Conservation (phyloP, 2,113 vertebrate species). For the Cathartes aura region DNA sequence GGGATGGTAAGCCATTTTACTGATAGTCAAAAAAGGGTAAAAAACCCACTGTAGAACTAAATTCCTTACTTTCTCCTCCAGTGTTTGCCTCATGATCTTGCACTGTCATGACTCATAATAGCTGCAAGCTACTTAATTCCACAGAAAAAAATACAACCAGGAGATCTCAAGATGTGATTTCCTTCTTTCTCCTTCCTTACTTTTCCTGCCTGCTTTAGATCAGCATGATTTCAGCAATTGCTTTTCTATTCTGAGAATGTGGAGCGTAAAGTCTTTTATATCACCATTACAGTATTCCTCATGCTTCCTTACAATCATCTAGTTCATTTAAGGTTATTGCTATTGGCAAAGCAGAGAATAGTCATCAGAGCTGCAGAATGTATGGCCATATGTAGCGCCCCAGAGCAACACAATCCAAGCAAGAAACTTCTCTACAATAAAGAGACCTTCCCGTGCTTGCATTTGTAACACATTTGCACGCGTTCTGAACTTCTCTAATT, state of each 20-base stretch:
- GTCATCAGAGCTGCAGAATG: background rate
- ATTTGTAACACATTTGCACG: background rate
- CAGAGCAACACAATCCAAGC: background rate
- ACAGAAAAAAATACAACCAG: background rate
- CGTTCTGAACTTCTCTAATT: background rate
- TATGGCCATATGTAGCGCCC: background rate
- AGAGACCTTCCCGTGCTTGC: background rate
- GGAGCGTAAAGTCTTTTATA: background rate
- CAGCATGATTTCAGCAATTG: background rate
- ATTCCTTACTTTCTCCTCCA: background rate
- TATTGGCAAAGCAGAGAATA: background rate
- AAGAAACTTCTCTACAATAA: background rate
- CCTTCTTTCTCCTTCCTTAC: background rate
- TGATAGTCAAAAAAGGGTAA: background rate
- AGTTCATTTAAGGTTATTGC: constrained; percentile 5
- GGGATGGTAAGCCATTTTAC: background rate
- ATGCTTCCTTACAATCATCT: background rate
- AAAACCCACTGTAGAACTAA: background rate
- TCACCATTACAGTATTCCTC: background rate
- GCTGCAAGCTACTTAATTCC: background rate
- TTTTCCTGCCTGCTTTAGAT: background rate
- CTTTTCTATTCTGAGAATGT: background rate
- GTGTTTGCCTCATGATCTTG: background rate
- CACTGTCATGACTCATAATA: background rate
- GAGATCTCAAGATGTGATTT: background rate